Evolutionary conservation across 2,113 vertebrate species (phyloP).

Genomic region (Oenanthe oenanthe): DNA sequence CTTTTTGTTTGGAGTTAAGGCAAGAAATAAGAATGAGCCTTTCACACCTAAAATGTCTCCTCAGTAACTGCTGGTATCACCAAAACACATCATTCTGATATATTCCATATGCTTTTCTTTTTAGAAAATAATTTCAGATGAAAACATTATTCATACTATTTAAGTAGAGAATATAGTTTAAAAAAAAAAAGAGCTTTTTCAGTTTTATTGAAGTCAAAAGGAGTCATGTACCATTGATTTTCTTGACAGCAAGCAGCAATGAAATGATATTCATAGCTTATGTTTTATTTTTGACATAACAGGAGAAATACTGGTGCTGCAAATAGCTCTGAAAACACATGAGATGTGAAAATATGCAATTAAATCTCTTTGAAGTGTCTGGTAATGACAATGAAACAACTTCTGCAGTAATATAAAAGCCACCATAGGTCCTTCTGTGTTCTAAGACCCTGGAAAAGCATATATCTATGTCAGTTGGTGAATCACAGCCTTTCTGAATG

Average conservation of each 20-base stretch:
- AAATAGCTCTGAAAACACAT: constrained; percentile 26
- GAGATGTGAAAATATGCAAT: constrained; percentile 11
- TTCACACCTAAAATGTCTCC: neutral
- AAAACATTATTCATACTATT: neutral
- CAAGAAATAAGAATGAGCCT: neutral
- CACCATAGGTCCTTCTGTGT: neutral
- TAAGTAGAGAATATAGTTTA: neutral
- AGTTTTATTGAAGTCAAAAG: neutral
- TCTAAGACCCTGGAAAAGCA: neutral
- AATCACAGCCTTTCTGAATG: neutral
- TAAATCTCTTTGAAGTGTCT: constrained; percentile 8
- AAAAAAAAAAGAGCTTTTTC: neutral
- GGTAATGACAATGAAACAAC: neutral
- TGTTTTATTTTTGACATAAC: constrained; percentile 25
- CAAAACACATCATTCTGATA: neutral
- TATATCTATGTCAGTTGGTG: neutral
- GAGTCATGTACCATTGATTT: neutral
- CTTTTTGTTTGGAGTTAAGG: neutral
- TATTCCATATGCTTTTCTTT: neutral
- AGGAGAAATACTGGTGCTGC: neutral
- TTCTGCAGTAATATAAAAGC: neutral
- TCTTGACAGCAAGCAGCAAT: neutral
- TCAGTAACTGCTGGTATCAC: neutral
- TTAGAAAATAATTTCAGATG: neutral
- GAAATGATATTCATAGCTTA: neutral